phyloP scores from a whole-genome alignment of 2,113 vertebrate species.

The Glareola pratincola region DNA sequence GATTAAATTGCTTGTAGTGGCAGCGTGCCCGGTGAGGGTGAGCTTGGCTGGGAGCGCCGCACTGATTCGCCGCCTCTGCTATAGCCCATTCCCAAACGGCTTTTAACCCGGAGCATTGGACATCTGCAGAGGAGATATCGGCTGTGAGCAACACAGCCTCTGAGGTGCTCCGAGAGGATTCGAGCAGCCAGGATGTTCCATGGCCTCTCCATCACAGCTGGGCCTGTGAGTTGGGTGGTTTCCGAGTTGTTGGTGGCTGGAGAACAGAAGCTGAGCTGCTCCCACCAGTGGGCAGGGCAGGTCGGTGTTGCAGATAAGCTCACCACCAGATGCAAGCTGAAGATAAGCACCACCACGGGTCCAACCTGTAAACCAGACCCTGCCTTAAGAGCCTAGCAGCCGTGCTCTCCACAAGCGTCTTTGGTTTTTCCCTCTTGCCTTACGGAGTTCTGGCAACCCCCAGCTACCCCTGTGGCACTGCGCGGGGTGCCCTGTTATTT shows the following conservation, averaged over 20 bases:
- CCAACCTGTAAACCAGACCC: neutral
- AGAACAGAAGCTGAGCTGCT: neutral
- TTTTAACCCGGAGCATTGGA: neutral
- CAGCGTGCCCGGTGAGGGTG: neutral
- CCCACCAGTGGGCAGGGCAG: neutral
- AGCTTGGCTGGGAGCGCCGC: neutral
- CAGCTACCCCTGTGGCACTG: neutral
- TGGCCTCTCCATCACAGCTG: neutral
- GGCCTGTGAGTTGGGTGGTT: neutral
- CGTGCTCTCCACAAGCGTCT: rapidly evolving
- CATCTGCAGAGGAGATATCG: neutral
- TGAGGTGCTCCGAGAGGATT: neutral
- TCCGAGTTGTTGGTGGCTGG: neutral
- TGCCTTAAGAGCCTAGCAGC: neutral
- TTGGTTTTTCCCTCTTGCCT: neutral
- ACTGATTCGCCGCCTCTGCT: neutral
- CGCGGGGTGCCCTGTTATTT: neutral
- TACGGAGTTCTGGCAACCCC: neutral
- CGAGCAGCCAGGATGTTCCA: rapidly evolving
- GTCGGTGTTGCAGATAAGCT: neutral
- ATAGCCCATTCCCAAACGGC: neutral
- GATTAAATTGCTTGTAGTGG: conserved; percentile 60
- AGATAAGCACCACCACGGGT: neutral
- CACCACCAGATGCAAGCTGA: neutral
- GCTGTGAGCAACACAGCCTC: neutral